Percentiles rank a stretch among this genome's conserved stretches.
Evolutionary conservation across 2,888 invertebrate species (phyloP).

Genomic region (Erebia epiphron): DNA sequence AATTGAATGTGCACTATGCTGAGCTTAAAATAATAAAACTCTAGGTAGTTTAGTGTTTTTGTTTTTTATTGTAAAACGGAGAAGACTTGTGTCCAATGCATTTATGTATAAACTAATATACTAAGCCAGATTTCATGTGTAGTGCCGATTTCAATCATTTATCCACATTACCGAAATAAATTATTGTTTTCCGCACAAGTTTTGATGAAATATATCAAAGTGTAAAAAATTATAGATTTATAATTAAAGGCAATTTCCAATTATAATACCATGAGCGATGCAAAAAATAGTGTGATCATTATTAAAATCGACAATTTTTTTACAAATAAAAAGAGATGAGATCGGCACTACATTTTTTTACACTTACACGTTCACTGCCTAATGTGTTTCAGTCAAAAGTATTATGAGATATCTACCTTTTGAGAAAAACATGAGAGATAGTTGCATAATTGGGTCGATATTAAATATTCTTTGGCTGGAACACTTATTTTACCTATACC

Average conservation of each 20-base stretch:
- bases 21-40: conserved; percentile 56
- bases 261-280: too few relatives aligned
- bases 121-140: neutral
- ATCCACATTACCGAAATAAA: neutral
- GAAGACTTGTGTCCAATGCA: conserved; percentile 53
- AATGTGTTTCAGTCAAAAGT: conserved; percentile 22
- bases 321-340: too few relatives aligned
- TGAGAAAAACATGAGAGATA: neutral
- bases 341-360: conserved; percentile 1
- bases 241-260: too few relatives aligned
- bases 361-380: conserved; percentile 37
- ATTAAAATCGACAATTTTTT: neutral
- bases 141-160: conserved; percentile 11
- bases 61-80: conserved; percentile 36
- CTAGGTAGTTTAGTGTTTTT: conserved; percentile 43
- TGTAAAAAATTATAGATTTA: too few relatives aligned
- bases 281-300: neutral
- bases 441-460: neutral
- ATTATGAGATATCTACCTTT: neutral
- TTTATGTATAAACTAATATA: conserved; percentile 42
- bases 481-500: conserved; percentile 12
- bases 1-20: conserved; percentile 51
- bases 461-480: conserved; percentile 13
- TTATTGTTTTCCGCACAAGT: too few relatives aligned
- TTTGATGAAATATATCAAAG: too few relatives aligned